phyloP scores from a whole-genome alignment of 2,888 invertebrate genomes.

The Thera obeliscata region DNA sequence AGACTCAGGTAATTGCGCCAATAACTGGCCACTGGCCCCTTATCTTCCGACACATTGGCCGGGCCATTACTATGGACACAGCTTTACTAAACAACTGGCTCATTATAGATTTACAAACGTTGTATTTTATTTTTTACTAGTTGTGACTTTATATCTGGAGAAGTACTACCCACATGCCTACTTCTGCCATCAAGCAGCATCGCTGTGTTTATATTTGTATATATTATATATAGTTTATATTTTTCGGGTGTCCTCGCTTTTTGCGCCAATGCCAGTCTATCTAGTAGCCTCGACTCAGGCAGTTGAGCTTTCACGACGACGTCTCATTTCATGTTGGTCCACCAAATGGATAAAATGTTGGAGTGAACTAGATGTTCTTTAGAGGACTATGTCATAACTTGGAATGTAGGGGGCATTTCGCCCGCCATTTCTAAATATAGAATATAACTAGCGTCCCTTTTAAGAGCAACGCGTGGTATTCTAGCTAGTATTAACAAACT shows the following conservation, averaged over 20 bases:
- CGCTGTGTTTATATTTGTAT: no score
- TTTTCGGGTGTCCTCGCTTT: no score
- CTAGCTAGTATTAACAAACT: slow-evolving; percentile 53
- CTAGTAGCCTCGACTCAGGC: no score
- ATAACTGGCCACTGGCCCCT: slow-evolving; percentile 31
- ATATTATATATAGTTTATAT: no score
- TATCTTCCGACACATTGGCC: slow-evolving; percentile 38
- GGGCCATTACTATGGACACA: slow-evolving; percentile 26
- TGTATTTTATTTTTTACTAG: no score
- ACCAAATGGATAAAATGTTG: background rate
- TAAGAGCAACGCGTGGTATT: slow-evolving; percentile 57
- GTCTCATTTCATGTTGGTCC: no score
- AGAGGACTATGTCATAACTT: slow-evolving; percentile 24
- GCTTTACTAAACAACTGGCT: background rate
- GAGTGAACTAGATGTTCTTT: background rate
- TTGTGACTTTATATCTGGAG: no score
- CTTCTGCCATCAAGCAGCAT: no score
- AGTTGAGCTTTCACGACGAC: no score
- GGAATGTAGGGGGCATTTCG: slow-evolving; percentile 57
- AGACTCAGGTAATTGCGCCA: slow-evolving; percentile 35
- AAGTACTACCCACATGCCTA: no score
- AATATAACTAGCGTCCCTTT: slow-evolving; percentile 68
- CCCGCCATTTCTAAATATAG: slow-evolving; percentile 71
- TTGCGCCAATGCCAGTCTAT: no score
- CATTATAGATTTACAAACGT: background rate